Base-by-base conservation (phyloP, 2,888 invertebrate species). In the Ichneumoninae sp. region DNA sequence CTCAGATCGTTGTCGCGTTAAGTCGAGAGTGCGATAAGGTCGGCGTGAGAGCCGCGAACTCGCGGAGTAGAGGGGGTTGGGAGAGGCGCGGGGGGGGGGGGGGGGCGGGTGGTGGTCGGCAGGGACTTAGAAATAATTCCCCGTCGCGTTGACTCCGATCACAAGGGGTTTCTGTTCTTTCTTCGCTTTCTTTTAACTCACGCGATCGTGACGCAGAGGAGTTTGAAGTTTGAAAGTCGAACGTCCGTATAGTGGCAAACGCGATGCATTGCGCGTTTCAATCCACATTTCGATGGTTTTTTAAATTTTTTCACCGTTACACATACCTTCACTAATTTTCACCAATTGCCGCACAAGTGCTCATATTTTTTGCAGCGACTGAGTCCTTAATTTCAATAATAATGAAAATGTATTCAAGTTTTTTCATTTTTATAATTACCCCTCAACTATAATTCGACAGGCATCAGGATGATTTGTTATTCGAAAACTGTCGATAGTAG, bases 1-100 rank as follows among this genome's bases (percentile, higher is more conserved):
- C 91, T 90, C 91, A 90, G 89, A 91, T 91, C 91, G 89, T 90
- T 91, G 91, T 91, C 90, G 88, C 88, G 87, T 86, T 86, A 85
- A 82, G 82, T 84, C 88, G 74, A 79, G 79, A 85, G 74, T 62
- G 83, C 87, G 89, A 91, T 89, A 90, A 88, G 87, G 82, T 86
- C 60, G 82, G 75, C 80, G 78, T 80, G 74, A 83, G 54, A 84
- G 78, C 82, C 83, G 85, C 86, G 82, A 72, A 84, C 75, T 79
- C 65, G 65, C 66, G 78, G 60, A 36, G n/a, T 69, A 57, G 60
- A 16, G 52, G 72, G 26, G 50, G 33, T 84, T 69, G 52, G 62
- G 19, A 36, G 72, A 84, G 84, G 16, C 33, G 33, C 33, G 83
- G 87, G 89, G 40, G 40, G 10, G 40, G 10, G 40, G 13, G 44